Conservation (phyloP, 2,797 vertebrate genomes). For the Buceros bicornis region DNA sequence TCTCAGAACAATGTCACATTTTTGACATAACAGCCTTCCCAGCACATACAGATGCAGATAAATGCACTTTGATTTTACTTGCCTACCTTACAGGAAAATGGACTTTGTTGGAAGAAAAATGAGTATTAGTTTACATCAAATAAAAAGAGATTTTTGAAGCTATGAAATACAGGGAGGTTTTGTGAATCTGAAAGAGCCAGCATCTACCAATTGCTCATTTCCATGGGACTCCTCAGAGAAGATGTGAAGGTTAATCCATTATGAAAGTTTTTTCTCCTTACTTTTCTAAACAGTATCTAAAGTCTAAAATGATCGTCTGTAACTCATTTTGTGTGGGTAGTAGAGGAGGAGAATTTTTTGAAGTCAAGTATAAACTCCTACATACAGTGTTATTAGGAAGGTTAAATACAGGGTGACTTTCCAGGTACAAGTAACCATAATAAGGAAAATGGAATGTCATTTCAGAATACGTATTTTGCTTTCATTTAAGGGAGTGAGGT, state of each 20-base stretch:
- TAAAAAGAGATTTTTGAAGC: not conserved
- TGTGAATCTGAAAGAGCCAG: not conserved
- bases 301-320: constrained; percentile 18
- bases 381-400: constrained; percentile 11
- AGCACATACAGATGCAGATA: not conserved
- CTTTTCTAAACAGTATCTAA: constrained; percentile 30
- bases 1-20: not conserved
- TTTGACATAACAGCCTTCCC: not conserved
- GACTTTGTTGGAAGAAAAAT: not conserved
- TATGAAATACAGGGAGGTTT: not conserved
- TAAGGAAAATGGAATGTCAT: not conserved
- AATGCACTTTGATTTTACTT: not conserved
- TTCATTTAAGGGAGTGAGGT: not conserved
- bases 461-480: not conserved
- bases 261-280: constrained; percentile 2
- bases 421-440: not conserved
- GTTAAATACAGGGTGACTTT: constrained; percentile 37
- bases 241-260: constrained; percentile 25
- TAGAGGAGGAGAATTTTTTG: constrained; percentile 36
- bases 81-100: not conserved
- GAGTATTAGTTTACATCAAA: not conserved
- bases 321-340: constrained; percentile 47
- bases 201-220: constrained; percentile 20
- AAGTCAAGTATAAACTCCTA: constrained; percentile 54
- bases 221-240: constrained; percentile 3